Base-by-base conservation (phyloP, 2,888 invertebrate genomes). In the Campopleginae sp. region DNA sequence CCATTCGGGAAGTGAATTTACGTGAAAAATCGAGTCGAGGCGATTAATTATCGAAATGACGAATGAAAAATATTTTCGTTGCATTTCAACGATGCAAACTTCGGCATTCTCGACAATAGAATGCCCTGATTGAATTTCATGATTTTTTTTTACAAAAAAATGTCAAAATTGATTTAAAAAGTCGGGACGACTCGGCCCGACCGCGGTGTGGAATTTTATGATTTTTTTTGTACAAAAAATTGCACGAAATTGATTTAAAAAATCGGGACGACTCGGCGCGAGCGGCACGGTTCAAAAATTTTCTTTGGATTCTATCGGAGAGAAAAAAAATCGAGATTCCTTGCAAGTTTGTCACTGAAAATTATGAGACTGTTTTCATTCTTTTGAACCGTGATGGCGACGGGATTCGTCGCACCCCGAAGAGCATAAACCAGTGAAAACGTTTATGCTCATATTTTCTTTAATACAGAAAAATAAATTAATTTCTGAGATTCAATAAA, bases 401-500 rank as follows among this genome's bases (percentile, higher is more conserved):
- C 31, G 0, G 48, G 27, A 71, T 38, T 38, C 58, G 54, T 14
- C 51, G 19, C 58, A 42, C 44, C 7, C 7, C n/a, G 3, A 33
- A 61, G n/a, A n/a, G 27, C 27, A 51, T 31, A 19, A 54, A 71
- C 19, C 3, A 58, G 17, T 33, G 23, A 7, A 38, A 33, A 65
- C 27, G 48, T 51, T 51, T 10, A 12, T 42, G 51, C 51, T 42
- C 14, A 31, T 19, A 63, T 75, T 17, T 75, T 12, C 2, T 27
- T 46, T n/a, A n/a, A 1, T 17, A 19, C 7, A 27, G n/a, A n/a
- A 6, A 33, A 51, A 23, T 65, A 27, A 48, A 31, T 63, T 76
- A 85, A 85, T 82, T 61, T 51, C 46, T 44, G 38, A 71, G 44
- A 65, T 71, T 66, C 8, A 82, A 51, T 12, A 54, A 58, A 12